Conservation (phyloP, 1,140 invertebrate genomes). For the Heliconius nattereri region DNA sequence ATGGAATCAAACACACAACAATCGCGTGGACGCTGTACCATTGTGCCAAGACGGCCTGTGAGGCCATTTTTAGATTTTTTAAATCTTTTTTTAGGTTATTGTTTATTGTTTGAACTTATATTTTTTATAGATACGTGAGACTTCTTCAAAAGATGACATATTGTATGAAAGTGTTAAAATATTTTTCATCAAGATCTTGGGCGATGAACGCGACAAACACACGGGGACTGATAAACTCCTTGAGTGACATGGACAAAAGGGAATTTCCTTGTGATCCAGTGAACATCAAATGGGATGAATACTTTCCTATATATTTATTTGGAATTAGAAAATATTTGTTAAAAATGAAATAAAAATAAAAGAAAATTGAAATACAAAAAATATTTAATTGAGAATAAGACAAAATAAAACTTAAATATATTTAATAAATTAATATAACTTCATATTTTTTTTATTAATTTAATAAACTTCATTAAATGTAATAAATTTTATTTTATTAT, state of each 20-base stretch:
- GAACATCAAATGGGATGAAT: constrained; percentile 82
- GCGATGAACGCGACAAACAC: constrained; percentile 27
- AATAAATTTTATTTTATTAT: too few relatives aligned
- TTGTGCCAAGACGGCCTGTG: too few relatives aligned
- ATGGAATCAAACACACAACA: too few relatives aligned
- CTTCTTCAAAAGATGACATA: constrained; percentile 1
- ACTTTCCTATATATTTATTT: constrained; percentile 81
- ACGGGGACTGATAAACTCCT: constrained; percentile 19
- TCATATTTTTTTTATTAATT: too few relatives aligned
- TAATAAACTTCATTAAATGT: too few relatives aligned
- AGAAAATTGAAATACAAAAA: too few relatives aligned
- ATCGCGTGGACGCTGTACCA: too few relatives aligned
- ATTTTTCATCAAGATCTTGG: constrained; percentile 38
- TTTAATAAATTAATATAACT: too few relatives aligned
- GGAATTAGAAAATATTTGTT: constrained; percentile 80
- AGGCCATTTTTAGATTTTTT: too few relatives aligned
- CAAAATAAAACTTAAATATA: too few relatives aligned
- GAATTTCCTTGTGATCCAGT: constrained; percentile 40
- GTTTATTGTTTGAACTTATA: neutral
- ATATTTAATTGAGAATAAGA: too few relatives aligned
- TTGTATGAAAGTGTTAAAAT: constrained; percentile 12
- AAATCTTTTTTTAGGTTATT: too few relatives aligned
- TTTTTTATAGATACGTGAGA: neutral
- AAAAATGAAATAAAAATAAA: neutral
- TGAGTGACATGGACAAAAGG: constrained; percentile 35